These are phyloP conservation scores for Poecile montanus DNA, from an alignment of 2,797 vertebrate genomes.

Conservation along the genomic window DNA sequence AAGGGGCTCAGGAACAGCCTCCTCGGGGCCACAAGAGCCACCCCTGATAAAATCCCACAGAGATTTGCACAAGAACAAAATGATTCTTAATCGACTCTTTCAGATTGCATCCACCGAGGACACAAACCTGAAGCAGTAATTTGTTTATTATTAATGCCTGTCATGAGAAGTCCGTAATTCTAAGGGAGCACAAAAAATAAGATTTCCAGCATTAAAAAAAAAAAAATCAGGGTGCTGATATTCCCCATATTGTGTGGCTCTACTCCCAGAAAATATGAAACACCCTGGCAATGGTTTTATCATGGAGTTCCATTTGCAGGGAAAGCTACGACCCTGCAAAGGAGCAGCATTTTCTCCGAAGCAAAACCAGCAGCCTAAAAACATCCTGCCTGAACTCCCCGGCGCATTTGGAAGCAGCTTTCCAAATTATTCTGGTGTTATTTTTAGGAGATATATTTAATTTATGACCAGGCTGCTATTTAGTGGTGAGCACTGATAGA, in stretches of 20 bases:
- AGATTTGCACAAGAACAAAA: background rate
- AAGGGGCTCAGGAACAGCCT: background rate
- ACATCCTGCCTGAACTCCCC: background rate
- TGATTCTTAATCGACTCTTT: background rate
- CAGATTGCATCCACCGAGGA: background rate
- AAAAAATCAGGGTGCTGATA: background rate
- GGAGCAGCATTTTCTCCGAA: background rate
- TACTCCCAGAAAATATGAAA: background rate
- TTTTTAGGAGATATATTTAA: conserved; percentile 36
- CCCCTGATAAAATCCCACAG: background rate
- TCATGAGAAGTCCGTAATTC: background rate
- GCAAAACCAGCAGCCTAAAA: background rate
- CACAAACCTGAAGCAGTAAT: background rate
- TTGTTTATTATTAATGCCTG: background rate
- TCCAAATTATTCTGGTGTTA: background rate
- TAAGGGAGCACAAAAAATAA: background rate
- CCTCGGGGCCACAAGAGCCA: background rate
- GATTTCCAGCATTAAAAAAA: background rate
- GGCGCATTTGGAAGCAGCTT: background rate
- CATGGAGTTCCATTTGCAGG: background rate
- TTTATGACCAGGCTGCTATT: background rate
- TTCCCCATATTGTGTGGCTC: background rate
- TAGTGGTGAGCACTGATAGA: background rate
- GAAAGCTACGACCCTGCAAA: background rate
- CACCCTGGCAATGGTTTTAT: background rate